Evolutionary conservation across 1,140 invertebrate genomes (phyloP), one percentile per base, ranked within the genome.

Genomic region (Cephus cinctus): DNA sequence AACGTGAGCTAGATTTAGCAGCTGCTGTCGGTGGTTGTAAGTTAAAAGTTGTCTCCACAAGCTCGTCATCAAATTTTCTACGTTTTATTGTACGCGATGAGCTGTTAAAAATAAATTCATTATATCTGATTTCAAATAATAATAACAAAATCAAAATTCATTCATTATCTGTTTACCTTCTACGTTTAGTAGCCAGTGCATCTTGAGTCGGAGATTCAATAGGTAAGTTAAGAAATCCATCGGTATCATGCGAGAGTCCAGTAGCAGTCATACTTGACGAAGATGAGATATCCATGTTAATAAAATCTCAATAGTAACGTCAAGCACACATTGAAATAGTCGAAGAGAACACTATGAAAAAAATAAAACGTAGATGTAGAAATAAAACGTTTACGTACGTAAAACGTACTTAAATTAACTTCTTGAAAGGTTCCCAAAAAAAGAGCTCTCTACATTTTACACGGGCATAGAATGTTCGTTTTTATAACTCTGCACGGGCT

Each of bases 31-130:
- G 82, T 54, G 87, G 73, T 58, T 85, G 85, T 25, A 88, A 73
- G 66, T 88, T 90, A 56, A 89, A 91, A 3, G 75, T 77, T 19
- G 75, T 77, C 73, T 93, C 88, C 0, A 98, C 95, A 27, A 98
- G 75, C 77, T 98, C 95, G 81, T 98, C 95, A 71, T 98, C 95
- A 79, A 98, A 98, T 56, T 95, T 93, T 61, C 90, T 88, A 5
- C 95, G 80, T 75, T 97, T 98, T 62, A 98, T 97, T 8, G 93
- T 95, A 36, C 95, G 80, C 21, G 90, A 93, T 4, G 92, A 95
- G 66, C 91, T 93, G 59, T 61, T 73, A 69, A 57, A 19, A 49
- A 47, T 31, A 23, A 39, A 43, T 36, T 11, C 27, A 12, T 30
- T 9, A 12, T 30, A 30, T 11, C 27, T 11, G 14, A 11, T 11